phyloP scores from a whole-genome alignment of 2,797 vertebrate genomes.

The Sebastolobus altivelis region DNA sequence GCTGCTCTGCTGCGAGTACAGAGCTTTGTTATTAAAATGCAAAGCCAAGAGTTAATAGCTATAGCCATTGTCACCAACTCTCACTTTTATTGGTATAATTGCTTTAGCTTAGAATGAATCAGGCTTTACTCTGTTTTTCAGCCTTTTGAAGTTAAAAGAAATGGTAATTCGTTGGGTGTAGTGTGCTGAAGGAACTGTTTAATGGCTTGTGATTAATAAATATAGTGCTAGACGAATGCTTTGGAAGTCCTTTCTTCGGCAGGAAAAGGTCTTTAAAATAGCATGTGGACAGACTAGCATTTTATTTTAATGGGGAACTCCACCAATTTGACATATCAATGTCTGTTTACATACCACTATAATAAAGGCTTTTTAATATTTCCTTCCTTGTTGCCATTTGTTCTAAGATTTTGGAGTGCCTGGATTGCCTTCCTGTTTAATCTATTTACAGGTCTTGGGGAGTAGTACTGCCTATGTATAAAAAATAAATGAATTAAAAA shows the following conservation, averaged over 20 bases:
- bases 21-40: slow-evolving; percentile 11
- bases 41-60: slow-evolving; percentile 7
- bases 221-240: background rate
- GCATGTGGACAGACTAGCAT: background rate
- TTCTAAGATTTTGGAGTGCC: too few relatives aligned
- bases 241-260: background rate
- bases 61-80: background rate
- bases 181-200: background rate
- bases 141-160: background rate
- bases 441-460: too few relatives aligned
- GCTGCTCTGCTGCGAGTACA: background rate
- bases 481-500: background rate
- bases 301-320: background rate
- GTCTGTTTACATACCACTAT: too few relatives aligned
- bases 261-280: background rate
- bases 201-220: background rate
- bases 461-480: too few relatives aligned
- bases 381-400: fast-evolving
- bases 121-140: background rate
- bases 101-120: background rate
- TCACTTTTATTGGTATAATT: slow-evolving; percentile 19
- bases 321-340: background rate
- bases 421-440: too few relatives aligned
- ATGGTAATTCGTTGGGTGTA: background rate
- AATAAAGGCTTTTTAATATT: too few relatives aligned